These are phyloP conservation scores for Schizopygopsis pylzovi DNA, from an alignment of 2,797 vertebrate genomes.

Conservation along the genomic window DNA sequence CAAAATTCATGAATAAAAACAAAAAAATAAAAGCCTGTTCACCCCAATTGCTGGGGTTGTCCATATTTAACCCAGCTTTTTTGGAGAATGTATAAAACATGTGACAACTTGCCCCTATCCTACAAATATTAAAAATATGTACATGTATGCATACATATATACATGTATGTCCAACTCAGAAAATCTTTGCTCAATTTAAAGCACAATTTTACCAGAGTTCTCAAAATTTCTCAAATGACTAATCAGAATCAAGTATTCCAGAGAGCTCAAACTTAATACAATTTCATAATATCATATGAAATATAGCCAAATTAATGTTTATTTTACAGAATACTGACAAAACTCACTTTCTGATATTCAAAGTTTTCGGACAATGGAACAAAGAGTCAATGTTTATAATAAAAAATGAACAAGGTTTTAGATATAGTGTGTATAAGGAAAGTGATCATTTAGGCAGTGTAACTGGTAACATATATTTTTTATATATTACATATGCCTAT, in stretches of 20 bases:
- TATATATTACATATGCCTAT: too few relatives aligned
- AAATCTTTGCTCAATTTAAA: background rate
- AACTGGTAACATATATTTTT: background rate
- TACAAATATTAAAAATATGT: background rate
- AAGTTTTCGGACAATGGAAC: background rate
- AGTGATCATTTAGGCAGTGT: background rate
- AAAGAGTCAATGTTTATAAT: background rate
- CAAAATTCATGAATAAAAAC: background rate
- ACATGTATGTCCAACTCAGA: background rate
- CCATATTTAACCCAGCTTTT: too few relatives aligned
- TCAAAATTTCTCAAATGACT: background rate
- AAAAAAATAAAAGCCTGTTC: background rate
- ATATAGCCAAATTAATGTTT: background rate
- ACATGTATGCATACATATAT: background rate
- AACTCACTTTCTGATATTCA: background rate
- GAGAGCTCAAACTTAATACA: background rate
- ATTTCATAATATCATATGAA: background rate
- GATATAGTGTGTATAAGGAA: background rate
- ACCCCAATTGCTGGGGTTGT: too few relatives aligned
- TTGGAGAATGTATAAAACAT: background rate
- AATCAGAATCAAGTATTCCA: slow-evolving; percentile 1
- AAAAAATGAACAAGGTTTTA: background rate
- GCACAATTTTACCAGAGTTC: background rate
- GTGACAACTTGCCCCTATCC: background rate
- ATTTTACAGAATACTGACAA: background rate